Percentiles rank a stretch among this genome's conserved stretches.
Conservation (phyloP, 2,113 vertebrate species). For the Laterallus jamaicensis region DNA sequence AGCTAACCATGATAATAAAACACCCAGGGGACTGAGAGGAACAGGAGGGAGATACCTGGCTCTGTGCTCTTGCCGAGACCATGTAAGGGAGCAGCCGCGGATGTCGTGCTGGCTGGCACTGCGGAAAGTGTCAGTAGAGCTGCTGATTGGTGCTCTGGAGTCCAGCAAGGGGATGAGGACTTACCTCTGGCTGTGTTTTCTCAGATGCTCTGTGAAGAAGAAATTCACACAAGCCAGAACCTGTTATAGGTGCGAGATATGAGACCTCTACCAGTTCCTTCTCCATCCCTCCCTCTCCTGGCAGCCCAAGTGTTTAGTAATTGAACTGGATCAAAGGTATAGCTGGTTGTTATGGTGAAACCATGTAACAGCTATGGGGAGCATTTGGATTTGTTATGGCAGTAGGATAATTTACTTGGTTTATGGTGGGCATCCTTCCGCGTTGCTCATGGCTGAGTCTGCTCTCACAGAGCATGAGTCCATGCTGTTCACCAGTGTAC, state of each 20-base stretch:
- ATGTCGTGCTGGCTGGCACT: background rate
- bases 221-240: background rate
- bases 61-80: background rate
- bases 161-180: background rate
- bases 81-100: background rate
- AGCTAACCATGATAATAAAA: background rate
- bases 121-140: background rate
- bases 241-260: background rate
- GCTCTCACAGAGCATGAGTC: background rate
- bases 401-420: background rate
- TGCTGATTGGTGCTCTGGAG: background rate
- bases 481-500: fast-evolving
- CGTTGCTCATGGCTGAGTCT: background rate
- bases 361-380: background rate
- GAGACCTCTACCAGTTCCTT: background rate
- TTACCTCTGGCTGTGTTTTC: background rate
- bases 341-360: background rate
- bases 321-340: background rate
- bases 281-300: background rate
- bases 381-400: background rate
- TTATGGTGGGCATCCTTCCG: background rate
- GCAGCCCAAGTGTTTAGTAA: background rate
- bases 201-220: background rate
- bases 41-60: background rate
- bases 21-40: background rate